phyloP scores from a whole-genome alignment of 2,888 invertebrate species.

The Lasius fuliginosus region DNA sequence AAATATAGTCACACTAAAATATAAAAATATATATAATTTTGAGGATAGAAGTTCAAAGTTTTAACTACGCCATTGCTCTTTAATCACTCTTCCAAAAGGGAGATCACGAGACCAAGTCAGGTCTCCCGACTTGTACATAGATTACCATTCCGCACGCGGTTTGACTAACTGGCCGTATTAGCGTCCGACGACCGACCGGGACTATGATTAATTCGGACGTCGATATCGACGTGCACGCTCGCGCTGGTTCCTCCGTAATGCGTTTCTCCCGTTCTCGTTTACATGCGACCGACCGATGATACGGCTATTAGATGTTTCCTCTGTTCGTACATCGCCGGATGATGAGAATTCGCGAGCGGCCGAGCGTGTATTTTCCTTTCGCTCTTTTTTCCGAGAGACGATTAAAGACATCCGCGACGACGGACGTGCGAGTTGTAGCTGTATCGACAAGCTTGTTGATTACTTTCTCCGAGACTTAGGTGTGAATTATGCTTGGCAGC shows the following conservation, averaged over 20 bases:
- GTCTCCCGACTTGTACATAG: conserved; percentile 9
- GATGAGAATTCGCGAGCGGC: conserved; percentile 23
- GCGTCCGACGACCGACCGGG: conserved; percentile 42
- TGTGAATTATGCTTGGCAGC: conserved; percentile 6
- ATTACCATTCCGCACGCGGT: conserved; percentile 60
- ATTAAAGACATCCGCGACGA: conserved; percentile 28
- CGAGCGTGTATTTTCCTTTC: neutral
- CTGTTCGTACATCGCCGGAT: conserved; percentile 48
- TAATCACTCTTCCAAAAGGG: neutral
- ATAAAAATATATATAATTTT: neutral
- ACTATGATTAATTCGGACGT: conserved; percentile 71
- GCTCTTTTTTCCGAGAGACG: conserved; percentile 3
- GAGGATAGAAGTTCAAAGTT: neutral
- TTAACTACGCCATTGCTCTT: neutral
- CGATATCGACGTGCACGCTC: conserved; percentile 70
- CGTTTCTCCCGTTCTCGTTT: conserved; percentile 52
- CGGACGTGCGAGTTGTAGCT: conserved; percentile 2
- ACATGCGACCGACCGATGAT: conserved; percentile 29
- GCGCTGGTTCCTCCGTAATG: conserved; percentile 64
- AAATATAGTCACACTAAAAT: neutral
- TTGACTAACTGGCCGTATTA: conserved; percentile 66
- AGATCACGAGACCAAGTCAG: conserved; percentile 34
- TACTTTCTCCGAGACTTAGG: neutral
- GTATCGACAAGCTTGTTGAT: conserved; percentile 22
- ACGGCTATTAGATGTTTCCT: conserved; percentile 73